Percentiles rank a stretch among this genome's conserved stretches.
These are phyloP conservation scores for Deroplatys truncata DNA, from an alignment of 2,888 invertebrate species.

Conservation along the genomic window DNA sequence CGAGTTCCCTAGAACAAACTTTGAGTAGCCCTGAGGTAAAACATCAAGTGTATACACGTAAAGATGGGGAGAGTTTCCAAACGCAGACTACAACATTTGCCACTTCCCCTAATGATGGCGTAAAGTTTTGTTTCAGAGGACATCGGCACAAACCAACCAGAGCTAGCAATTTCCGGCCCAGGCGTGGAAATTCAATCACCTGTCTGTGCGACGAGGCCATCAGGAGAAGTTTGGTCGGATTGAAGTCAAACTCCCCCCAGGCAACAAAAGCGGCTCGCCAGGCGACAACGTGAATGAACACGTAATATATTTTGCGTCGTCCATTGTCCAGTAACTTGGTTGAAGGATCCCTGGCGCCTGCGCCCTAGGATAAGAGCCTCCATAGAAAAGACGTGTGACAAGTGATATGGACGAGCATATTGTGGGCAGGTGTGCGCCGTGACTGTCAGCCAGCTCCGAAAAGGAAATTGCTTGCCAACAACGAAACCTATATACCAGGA, in stretches of 20 bases:
- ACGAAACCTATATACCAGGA: not conserved
- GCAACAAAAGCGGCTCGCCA: not conserved
- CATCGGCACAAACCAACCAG: not conserved
- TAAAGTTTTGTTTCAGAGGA: not conserved
- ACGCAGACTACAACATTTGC: not conserved
- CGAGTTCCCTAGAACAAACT: too few species aligned
- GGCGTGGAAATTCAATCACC: conserved; percentile 15
- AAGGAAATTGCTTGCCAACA: conserved; percentile 3
- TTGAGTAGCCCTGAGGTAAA: too few species aligned
- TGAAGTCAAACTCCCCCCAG: not conserved
- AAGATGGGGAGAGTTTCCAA: too few species aligned
- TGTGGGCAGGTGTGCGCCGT: not conserved
- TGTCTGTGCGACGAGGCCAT: not conserved
- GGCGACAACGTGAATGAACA: not conserved
- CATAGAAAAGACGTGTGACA: conserved; percentile 7
- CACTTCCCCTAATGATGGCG: not conserved
- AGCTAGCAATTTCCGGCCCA: conserved; percentile 5
- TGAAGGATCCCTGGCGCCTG: not conserved
- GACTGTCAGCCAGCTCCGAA: not conserved
- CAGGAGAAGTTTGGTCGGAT: not conserved
- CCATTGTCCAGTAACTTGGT: conserved; percentile 10
- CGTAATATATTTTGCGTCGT: not conserved
- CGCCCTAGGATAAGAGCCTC: not conserved
- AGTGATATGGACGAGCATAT: conserved; percentile 2
- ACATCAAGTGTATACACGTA: too few species aligned